Percentiles rank a stretch among this genome's conserved stretches.
Evolutionary conservation across 2,888 invertebrate genomes (phyloP).

Genomic region (Hemistola chrysoprasaria): DNA sequence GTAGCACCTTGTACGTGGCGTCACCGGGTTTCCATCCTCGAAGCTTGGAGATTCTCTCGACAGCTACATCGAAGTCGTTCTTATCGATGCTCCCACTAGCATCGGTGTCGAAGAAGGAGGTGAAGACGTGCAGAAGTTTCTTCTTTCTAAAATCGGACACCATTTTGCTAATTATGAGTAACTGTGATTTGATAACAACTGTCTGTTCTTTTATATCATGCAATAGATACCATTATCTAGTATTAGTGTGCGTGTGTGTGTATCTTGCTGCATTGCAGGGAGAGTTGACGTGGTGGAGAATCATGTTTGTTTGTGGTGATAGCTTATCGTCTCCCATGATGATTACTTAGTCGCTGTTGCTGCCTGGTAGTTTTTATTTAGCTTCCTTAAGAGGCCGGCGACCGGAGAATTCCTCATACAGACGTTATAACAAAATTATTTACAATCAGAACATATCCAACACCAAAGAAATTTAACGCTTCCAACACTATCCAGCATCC

Average conservation of each 20-base stretch:
- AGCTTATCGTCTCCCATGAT: not conserved
- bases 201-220: constrained; percentile 15
- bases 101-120: constrained; percentile 94
- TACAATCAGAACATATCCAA: no score
- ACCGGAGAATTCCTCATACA: no score
- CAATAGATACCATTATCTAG: constrained; percentile 29
- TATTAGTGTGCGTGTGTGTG: constrained; percentile 15
- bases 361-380: no score
- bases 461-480: no score
- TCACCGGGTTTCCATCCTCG: constrained; percentile 90
- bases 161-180: constrained; percentile 57
- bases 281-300: constrained; percentile 13
- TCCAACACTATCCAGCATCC: no score
- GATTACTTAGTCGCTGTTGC: not conserved
- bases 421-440: no score
- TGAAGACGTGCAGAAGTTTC: constrained; percentile 93
- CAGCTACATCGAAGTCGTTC: constrained; percentile 92
- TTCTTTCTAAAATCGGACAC: constrained; percentile 95
- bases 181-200: constrained; percentile 9
- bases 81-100: constrained; percentile 94
- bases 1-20: constrained; percentile 88
- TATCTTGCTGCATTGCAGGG: constrained; percentile 37
- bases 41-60: constrained; percentile 90
- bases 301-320: constrained; percentile 21
- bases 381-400: no score